Evolutionary conservation across 2,888 invertebrate species (phyloP).

Genomic region (Agonopterix alstromeriana): DNA sequence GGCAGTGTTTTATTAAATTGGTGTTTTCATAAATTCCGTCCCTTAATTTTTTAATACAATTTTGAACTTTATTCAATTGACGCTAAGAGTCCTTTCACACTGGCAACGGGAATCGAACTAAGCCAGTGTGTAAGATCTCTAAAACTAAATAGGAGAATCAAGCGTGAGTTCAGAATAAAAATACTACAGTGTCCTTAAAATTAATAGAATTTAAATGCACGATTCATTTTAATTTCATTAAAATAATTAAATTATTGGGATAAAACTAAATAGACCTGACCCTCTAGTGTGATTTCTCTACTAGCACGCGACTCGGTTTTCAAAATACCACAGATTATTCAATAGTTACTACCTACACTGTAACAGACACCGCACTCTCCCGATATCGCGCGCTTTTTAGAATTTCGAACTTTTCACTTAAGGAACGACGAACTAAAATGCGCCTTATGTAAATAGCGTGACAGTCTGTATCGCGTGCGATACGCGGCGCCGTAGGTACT

Average conservation of each 20-base stretch:
- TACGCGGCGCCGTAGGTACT: too few species aligned
- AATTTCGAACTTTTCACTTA: too few species aligned
- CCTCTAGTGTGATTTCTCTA: too few species aligned
- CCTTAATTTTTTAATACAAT: conserved; percentile 10
- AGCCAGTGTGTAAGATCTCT: conserved; percentile 5
- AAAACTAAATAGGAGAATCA: conserved; percentile 4
- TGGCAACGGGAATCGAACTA: not conserved
- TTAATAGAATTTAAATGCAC: conserved; percentile 23
- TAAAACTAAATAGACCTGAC: not conserved
- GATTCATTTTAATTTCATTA: conserved; percentile 11
- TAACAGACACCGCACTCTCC: too few species aligned
- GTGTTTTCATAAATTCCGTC: conserved; percentile 19
- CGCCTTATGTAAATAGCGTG: too few species aligned
- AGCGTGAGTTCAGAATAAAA: conserved; percentile 1
- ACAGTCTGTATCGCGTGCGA: too few species aligned
- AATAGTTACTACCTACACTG: too few species aligned
- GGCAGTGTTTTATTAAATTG: conserved; percentile 30
- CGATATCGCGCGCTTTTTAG: too few species aligned
- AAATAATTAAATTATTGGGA: conserved; percentile 5
- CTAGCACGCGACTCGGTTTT: too few species aligned
- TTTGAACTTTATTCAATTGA: conserved; percentile 21
- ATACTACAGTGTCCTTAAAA: conserved; percentile 16
- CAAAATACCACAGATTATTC: too few species aligned
- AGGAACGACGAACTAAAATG: too few species aligned
- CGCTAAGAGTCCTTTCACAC: not conserved